Evolutionary conservation across 1,140 invertebrate species (phyloP).

Genomic region (Diachasmimorpha longicaudata): DNA sequence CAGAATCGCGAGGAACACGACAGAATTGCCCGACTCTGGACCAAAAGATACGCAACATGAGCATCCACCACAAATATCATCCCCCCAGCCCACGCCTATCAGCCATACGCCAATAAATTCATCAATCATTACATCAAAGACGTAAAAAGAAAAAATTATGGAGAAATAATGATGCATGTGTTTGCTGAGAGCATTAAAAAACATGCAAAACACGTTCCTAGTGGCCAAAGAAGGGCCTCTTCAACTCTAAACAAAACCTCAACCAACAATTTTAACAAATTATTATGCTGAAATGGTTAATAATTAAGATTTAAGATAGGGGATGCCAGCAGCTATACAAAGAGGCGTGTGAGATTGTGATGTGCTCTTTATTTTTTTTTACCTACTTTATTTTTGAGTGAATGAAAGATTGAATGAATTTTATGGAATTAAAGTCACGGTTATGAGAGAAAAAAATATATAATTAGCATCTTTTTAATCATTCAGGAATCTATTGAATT

Average conservation of each 20-base stretch:
- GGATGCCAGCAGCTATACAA: background rate
- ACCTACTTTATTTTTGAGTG: background rate
- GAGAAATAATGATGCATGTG: background rate
- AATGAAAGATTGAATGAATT: background rate
- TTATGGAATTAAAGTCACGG: background rate
- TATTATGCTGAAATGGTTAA: background rate
- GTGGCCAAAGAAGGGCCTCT: background rate
- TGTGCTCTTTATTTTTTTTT: constrained; percentile 1
- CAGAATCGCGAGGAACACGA: constrained; percentile 98
- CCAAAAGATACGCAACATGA: constrained; percentile 96
- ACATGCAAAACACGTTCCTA: background rate
- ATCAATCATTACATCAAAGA: constrained; percentile 38
- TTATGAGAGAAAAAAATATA: too few relatives aligned
- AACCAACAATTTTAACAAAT: background rate
- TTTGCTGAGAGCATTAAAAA: background rate
- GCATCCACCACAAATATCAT: constrained; percentile 31
- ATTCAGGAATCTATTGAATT: too few relatives aligned
- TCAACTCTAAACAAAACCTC: background rate
- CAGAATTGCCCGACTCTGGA: constrained; percentile 96
- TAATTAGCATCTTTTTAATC: too few relatives aligned
- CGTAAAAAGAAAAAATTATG: constrained; percentile 27
- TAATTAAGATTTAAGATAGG: background rate
- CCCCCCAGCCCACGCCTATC: constrained; percentile 37
- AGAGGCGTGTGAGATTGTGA: background rate
- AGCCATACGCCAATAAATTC: constrained; percentile 51